Base-by-base conservation (phyloP, 2,888 invertebrate species). In the Odontocolon sp. region DNA sequence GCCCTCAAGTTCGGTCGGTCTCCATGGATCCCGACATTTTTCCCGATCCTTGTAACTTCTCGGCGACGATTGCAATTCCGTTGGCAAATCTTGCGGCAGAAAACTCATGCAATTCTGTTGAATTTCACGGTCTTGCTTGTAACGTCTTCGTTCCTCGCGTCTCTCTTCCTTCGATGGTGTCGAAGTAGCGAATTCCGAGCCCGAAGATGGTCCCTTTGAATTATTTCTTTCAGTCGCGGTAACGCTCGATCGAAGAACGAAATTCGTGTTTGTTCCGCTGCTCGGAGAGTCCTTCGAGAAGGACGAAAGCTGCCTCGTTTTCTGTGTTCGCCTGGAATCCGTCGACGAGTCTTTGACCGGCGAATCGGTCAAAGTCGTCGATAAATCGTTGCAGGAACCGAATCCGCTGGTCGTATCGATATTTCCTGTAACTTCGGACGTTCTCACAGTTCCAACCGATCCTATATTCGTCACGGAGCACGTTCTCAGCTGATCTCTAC, bases 31-130 rank as follows among this genome's bases (percentile, higher is more conserved):
- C 11, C 84, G 84, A 68, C 87, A 87, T 80, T 89, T 89, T 71
- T 90, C 90, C 5, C 89, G 81, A 38, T 90, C 89, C 78, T 87
- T 89, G 80, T 90, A 89, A 75, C 84, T 87, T 23, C 86, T 83
- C 21, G 88, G 87, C 52, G 85, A 84, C 18, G 85, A 85, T 75
- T 90, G 88, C 31, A 90, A 69, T 45, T 90, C 90, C 16, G 90
- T 89, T 5, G 90, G 90, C 45, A 90, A 82, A 81, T 87, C 73
- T 40, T 82, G 71, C 21, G 81, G 73, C 54, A 77, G 31, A 28
- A 74, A 88, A 52, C 83, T 81, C 50, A 80, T 69, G 79, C 87
- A 88, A 57, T 81, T 86, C 18, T 85, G 84, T 63, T 85, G 82
- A 42, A 81, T 83, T 38, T 82, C 81, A 11, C 42, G 80, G 72